A percentile compares a stretch with the other conserved stretches of the same genome.
phyloP scores from a whole-genome alignment of 2,113 vertebrate genomes.

The Microcebus griseorufus region DNA sequence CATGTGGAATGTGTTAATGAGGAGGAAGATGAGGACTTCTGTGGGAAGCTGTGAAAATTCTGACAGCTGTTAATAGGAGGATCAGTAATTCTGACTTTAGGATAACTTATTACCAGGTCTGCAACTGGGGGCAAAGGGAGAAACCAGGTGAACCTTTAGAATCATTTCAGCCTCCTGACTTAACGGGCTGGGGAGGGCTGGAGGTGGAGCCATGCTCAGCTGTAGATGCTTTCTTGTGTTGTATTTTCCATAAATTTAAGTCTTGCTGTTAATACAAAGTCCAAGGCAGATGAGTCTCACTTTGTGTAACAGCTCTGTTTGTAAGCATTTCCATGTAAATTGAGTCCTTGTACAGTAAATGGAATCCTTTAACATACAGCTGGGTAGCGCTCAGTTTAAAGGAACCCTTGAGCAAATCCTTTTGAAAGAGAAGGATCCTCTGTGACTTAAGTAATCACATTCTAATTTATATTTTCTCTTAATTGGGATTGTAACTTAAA shows the following conservation, averaged over 20 bases:
- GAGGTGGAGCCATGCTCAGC: background rate
- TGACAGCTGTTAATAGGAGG: background rate
- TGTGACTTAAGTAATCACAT: conserved; percentile 50
- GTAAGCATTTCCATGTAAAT: conserved; percentile 50
- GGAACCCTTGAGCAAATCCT: conserved; percentile 24
- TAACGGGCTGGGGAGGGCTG: background rate
- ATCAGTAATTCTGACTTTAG: background rate
- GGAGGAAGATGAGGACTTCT: background rate
- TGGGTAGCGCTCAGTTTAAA: conserved; percentile 47
- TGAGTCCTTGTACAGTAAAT: background rate
- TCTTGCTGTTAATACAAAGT: background rate
- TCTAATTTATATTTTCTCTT: conserved; percentile 67
- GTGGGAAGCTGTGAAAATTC: background rate
- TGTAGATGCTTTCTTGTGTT: background rate
- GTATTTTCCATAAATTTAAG: conserved; percentile 23
- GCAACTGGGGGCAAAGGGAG: background rate
- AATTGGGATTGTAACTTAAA: conserved; percentile 53
- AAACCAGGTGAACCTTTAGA: background rate
- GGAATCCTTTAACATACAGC: conserved; percentile 50
- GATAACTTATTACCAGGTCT: background rate
- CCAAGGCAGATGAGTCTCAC: background rate
- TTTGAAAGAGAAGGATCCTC: conserved; percentile 6
- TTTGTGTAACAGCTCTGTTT: background rate
- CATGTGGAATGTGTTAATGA: background rate
- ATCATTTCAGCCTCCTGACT: background rate